Base-by-base conservation (phyloP, 1,140 invertebrate species). In the Sitophilus oryzae region DNA sequence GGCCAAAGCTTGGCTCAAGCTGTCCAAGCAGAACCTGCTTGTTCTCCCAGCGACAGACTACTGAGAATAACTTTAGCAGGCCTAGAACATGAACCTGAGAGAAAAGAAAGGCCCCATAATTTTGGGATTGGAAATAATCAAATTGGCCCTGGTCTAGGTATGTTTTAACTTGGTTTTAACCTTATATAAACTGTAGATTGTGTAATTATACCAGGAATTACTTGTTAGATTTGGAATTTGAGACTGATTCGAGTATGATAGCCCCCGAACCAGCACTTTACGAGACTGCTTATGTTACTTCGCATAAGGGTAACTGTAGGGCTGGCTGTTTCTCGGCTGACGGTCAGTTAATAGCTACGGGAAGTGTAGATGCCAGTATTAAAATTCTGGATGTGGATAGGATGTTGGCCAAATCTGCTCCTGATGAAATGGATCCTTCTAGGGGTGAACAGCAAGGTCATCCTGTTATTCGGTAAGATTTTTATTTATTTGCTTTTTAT, bases 271-370 rank as follows among this genome's bases (percentile, higher is more conserved):
- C 93, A 19, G 91, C 93, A 0, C 81, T 91, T 10, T 99, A 98
- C 72, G 96, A 99, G 76, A 99, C 96, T 0, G 95, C 94, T 2
- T 99, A 99, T 73, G 93, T 99, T 0, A 99, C 96, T 3, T 94
- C 94, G 2, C 96, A 99, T 70, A 99, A 99, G 76, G 94, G 89
- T 53, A 86, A 93, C 52, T 98, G 96, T 66, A 76, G 95, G 50
- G 88, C 93, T 1, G 95, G 93, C 11, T 93, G 92, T 20, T 99
- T 99, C 70, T 96, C 92, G 59, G 75, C 80, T 6, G 94, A 96
- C 77, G 96, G 95, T 0, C 88, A 95, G 62, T 74, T 99, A 0
- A 91, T 98, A n/a, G 96, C 96, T 1, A 99, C 96, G 1, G 96
- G 96, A 16, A 97, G 93, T 59, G 91, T 92, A 1, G 96, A 99